Conservation (phyloP, 2,888 invertebrate genomes). For the Drosophila mettleri region DNA sequence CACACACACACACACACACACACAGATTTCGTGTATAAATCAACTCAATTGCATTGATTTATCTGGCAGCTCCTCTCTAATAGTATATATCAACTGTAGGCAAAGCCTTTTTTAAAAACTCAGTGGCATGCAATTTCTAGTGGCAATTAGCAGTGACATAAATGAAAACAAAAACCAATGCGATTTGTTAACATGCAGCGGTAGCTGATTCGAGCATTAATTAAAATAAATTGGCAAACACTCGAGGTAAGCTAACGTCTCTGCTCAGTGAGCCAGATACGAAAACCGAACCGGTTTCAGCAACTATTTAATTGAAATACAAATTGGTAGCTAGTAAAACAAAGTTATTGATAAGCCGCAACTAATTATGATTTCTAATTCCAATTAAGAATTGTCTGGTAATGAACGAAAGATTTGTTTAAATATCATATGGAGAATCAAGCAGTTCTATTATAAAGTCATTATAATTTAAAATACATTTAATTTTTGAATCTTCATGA, state of each 20-base stretch:
- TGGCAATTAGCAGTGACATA: slow-evolving; percentile 67
- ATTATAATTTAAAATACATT: too few species aligned
- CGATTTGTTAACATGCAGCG: slow-evolving; percentile 28
- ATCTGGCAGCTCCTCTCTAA: slow-evolving; percentile 24
- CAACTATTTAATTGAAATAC: neutral
- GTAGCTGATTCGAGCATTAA: slow-evolving; percentile 53
- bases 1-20: neutral
- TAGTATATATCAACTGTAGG: slow-evolving; percentile 29
- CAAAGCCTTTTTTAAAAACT: slow-evolving; percentile 30
- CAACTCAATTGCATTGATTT: slow-evolving; percentile 23
- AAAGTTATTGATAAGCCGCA: neutral
- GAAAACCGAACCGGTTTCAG: neutral
- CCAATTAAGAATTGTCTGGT: neutral
- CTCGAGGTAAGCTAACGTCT: slow-evolving; percentile 19
- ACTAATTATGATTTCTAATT: too few species aligned
- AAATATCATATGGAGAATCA: neutral
- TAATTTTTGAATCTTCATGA: too few species aligned
- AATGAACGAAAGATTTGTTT: neutral
- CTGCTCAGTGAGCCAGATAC: slow-evolving; percentile 12
- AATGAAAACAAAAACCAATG: slow-evolving; percentile 33
- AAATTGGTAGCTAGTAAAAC: neutral
- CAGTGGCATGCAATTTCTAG: slow-evolving; percentile 42
- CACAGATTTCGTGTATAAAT: neutral
- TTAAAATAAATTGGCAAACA: slow-evolving; percentile 71
- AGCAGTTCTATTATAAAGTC: too few species aligned